Conservation (phyloP, 2,797 vertebrate species). For the Sebastes nivosus region DNA sequence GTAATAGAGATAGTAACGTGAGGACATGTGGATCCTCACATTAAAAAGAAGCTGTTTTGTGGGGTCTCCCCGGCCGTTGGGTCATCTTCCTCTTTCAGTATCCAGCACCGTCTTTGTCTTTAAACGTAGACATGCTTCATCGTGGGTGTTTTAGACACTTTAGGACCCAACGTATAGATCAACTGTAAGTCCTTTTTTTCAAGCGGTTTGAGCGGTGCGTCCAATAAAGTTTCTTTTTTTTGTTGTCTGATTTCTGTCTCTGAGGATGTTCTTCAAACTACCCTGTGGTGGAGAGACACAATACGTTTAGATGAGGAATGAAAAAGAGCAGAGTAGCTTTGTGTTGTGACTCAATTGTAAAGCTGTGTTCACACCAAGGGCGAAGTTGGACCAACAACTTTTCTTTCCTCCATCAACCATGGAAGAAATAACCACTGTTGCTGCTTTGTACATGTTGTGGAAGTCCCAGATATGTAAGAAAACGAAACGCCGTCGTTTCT, state of each 20-base stretch:
- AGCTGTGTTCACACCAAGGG: no score
- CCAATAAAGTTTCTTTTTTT: conserved; percentile 24
- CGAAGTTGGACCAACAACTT: no score
- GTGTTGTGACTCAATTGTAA: no score
- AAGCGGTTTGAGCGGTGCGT: conserved; percentile 35
- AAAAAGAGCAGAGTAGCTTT: no score
- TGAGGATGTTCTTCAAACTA: conserved; percentile 50
- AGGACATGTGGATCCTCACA: neutral
- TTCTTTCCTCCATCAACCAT: no score
- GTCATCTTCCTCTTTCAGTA: neutral
- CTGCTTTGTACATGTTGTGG: no score
- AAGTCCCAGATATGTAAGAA: no score
- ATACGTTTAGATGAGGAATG: neutral
- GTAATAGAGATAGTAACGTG: neutral
- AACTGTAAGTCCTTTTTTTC: conserved; percentile 56
- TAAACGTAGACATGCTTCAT: conserved; percentile 44
- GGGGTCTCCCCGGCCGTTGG: fast-evolving
- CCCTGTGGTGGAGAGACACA: conserved; percentile 37
- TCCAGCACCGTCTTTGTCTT: neutral
- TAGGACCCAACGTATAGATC: conserved; percentile 62
- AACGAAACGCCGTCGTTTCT: no score
- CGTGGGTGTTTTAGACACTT: neutral
- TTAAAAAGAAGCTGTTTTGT: neutral
- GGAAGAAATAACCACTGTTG: no score
- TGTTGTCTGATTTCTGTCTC: conserved; percentile 12